Evolutionary conservation across 2,797 vertebrate genomes (phyloP).

Genomic region (Trachops cirrhosus): DNA sequence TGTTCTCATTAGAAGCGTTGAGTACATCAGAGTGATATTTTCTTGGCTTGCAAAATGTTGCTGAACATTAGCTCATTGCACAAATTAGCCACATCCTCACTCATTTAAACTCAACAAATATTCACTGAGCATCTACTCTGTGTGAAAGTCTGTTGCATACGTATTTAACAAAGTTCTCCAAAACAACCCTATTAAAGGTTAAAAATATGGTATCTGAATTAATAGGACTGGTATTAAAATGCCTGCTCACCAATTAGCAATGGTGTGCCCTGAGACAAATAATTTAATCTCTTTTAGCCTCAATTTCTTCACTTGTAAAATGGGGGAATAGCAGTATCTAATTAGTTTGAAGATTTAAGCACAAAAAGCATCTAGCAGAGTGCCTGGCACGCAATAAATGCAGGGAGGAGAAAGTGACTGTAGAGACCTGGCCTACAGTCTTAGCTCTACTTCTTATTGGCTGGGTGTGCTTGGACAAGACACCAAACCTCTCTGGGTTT

Average conservation of each 20-base stretch:
- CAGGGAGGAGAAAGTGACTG: neutral
- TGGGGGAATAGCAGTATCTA: neutral
- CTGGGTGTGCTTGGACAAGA: neutral
- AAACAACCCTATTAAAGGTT: neutral
- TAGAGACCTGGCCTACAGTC: neutral
- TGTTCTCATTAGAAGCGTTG: slow-evolving; percentile 60
- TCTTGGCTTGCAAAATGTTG: slow-evolving; percentile 47
- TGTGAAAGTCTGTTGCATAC: neutral
- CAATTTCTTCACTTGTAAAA: slow-evolving; percentile 18
- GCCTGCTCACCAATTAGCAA: neutral
- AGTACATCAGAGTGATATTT: slow-evolving; percentile 36
- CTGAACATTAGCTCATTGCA: neutral
- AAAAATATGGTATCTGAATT: neutral
- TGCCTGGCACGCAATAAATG: neutral
- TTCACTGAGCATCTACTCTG: slow-evolving; percentile 3
- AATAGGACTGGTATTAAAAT: neutral
- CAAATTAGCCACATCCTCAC: slow-evolving; percentile 25
- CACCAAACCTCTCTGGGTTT: neutral
- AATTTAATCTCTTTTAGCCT: neutral
- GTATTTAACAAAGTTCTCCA: neutral
- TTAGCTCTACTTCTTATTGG: neutral
- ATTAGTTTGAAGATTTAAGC: neutral
- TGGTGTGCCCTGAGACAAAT: neutral
- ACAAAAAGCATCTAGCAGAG: neutral
- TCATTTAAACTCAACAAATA: slow-evolving; percentile 46